phyloP scores from a whole-genome alignment of 64 coral and sea anemone species.

The Anthopleura sola region DNA sequence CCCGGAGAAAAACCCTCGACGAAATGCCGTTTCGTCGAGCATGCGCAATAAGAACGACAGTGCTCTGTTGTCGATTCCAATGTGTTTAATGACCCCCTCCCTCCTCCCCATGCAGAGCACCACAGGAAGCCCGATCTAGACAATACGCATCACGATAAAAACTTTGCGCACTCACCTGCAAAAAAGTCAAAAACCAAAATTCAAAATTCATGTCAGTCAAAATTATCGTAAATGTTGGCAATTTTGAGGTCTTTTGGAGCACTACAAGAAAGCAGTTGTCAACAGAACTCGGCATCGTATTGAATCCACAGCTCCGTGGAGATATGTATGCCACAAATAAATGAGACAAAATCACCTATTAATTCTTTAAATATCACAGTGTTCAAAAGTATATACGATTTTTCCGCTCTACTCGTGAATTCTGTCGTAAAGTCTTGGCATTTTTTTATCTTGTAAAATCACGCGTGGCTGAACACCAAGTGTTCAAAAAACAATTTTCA shows the following conservation, averaged over 20 bases:
- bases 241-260: background rate
- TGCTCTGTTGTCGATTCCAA: no score
- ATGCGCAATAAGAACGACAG: no score
- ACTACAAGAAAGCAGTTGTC: no score
- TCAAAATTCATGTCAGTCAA: background rate
- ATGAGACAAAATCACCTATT: no score
- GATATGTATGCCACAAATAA: no score
- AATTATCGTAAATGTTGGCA: background rate
- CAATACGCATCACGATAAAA: background rate
- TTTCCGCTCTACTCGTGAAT: background rate
- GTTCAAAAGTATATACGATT: background rate
- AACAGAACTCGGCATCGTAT: no score
- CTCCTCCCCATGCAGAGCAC: background rate
- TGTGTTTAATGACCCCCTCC: no score
- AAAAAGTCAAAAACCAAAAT: no score
- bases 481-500: background rate
- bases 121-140: background rate
- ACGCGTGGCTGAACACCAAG: background rate
- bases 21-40: no score
- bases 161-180: no score
- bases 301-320: no score
- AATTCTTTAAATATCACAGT: background rate
- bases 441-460: background rate
- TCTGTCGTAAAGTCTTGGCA: background rate
- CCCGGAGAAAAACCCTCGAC: no score